Base-by-base conservation (phyloP, 2,113 vertebrate species). In the Lamprotornis superbus region DNA sequence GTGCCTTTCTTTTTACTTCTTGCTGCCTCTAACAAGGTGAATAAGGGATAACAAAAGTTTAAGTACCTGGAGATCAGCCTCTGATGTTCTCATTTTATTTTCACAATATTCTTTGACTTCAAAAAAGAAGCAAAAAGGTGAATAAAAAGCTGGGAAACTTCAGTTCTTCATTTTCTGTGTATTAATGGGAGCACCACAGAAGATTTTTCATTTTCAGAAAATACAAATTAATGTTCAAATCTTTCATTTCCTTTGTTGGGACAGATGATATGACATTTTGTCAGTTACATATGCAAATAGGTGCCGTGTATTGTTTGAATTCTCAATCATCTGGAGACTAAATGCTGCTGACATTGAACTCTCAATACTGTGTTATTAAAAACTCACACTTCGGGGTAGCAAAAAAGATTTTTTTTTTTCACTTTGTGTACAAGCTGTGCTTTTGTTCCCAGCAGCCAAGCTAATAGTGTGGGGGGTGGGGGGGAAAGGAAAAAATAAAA, bases 11-110 rank as follows among this genome's bases (percentile, higher is more conserved):
- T 73, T 87, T 59, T 63, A 9, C 3, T 78, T 69, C 70, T 76
- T 21, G 13, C 46, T 65, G 49, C n/a, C 69, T 93, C 49, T 73
- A 79, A 93, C 70, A 47, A 94, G 70, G 63, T 39, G 81, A 89
- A n/a, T 19, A 69, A 84, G 14, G 17, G 44, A 79, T 87, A 91
- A 93, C n/a, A 91, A 80, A 87, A 69, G 46, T 83, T 87, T 42
- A 83, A 85, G 52, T 67, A 91, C 61, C 67, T 83, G 61, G 53
- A 95, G 87, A 94, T 82, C 61, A 85, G 67, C 30, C 39, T 82
- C 46, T 83, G 81, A 95, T 69, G 40, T 76, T 92, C 44, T 76
- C 28, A 70, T 79, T 94, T 93, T 91, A 91, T 95, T 95, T 91
- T 95, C 81, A 65, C 65, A 80, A 85, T 87, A 87, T 65, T 82